Evolutionary conservation across 2,888 invertebrate species (phyloP), one percentile per base, ranked within the genome.

Genomic region (Chrysolina oricalcia): DNA sequence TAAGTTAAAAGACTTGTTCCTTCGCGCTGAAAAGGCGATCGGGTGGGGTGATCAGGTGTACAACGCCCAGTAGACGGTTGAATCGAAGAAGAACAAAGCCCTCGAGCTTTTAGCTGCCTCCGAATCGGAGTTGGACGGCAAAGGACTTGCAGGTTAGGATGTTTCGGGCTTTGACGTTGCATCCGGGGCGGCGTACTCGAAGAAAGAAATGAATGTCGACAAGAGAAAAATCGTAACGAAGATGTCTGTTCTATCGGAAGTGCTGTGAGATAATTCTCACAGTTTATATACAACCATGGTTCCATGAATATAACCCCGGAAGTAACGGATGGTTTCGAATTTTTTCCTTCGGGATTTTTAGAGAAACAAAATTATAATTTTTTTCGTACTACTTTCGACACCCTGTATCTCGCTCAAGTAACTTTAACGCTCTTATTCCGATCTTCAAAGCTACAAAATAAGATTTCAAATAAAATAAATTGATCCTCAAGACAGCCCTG

Each of bases 1-100:
- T 74, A 81, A 84, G 81, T 81, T 83, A 80, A 83, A 81, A 78
- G 81, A 85, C 59, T 59, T 59, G 59, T 59, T 59, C 35, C 59
- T 59, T 13, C 9, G 78, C 65, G 78, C 80, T 80, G 80, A 84
- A 83, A 82, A 81, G 80, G 80, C 79, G 83, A 85, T 85, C 84
- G 82, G 81, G 82, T 80, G 81, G 81, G 81, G 74, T 77, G 74
- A 85, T 86, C 85, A 85, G 85, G 85, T 86, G 86, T 81, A 85
- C 83, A 82, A 85, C 85, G 85, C 85, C 85, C 85, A 84, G 84
- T 70, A 75, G 68, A 68, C 80, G 78, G 84, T 85, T 83, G 80
- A 81, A 83, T 81, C 78, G 75, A 77, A 70, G 73, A 81, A 80
- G 82, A 82, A 83, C 81, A 83, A 83, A 77, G 78, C 74, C 69